Evolutionary conservation across 2,888 invertebrate genomes (phyloP).

Genomic region (Mythimna albipuncta): DNA sequence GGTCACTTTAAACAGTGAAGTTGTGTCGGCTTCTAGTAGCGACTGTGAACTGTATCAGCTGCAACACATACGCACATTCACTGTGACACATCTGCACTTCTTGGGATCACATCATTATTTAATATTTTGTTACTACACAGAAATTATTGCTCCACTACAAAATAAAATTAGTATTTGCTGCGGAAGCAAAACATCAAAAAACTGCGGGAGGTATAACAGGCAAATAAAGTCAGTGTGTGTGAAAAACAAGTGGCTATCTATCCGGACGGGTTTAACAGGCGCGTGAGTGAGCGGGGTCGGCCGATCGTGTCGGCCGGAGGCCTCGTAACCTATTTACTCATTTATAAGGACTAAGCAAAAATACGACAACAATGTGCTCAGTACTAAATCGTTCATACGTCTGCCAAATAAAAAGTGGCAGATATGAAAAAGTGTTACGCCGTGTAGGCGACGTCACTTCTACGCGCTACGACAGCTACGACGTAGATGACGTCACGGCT

Average conservation of each 20-base stretch:
- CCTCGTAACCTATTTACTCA: constrained; percentile 28
- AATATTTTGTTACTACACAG: neutral
- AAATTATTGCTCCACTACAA: neutral
- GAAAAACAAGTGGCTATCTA: constrained; percentile 35
- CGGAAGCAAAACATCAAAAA: constrained; percentile 2
- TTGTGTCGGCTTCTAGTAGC: neutral
- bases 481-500: constrained; percentile 4
- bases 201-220: constrained; percentile 8
- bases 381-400: neutral
- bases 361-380: constrained; percentile 2
- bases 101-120: neutral
- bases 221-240: constrained; percentile 30
- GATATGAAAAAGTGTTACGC: constrained; percentile 19
- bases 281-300: constrained; percentile 15
- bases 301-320: neutral
- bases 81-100: neutral
- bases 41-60: neutral
- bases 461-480: constrained; percentile 18
- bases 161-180: neutral
- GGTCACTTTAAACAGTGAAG: neutral
- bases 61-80: neutral
- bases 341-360: constrained; percentile 5
- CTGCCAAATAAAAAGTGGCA: neutral
- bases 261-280: constrained; percentile 19
- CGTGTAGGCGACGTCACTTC: constrained; percentile 11